Conservation (phyloP, 2,888 invertebrate genomes). For the Campoplex nolae region DNA sequence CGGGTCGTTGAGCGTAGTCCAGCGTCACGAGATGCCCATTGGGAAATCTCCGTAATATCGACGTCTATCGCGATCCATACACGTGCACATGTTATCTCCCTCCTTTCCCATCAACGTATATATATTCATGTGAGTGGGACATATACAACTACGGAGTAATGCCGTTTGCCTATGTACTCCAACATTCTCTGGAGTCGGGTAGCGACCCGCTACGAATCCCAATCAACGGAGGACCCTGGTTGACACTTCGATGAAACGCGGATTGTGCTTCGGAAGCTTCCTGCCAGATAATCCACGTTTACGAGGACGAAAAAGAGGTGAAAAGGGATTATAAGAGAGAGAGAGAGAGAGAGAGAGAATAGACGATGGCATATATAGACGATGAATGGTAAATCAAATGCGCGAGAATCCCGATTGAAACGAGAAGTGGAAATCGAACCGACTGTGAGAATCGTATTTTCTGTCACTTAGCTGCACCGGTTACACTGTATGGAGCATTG, state of each 20-base stretch:
- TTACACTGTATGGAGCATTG: background rate
- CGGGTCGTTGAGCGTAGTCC: conserved; percentile 58
- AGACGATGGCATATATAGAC: background rate
- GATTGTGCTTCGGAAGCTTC: conserved; percentile 53
- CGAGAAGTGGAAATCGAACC: conserved; percentile 22
- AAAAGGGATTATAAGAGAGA: conserved; percentile 10
- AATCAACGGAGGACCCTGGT: conserved; percentile 53
- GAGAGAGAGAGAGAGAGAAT: conserved; percentile 10
- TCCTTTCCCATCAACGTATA: conserved; percentile 9
- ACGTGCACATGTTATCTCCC: conserved; percentile 16
- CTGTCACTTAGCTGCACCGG: background rate
- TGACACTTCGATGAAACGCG: conserved; percentile 54
- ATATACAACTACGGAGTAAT: conserved; percentile 33
- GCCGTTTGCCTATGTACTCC: conserved; percentile 29
- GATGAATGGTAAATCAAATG: conserved; percentile 29
- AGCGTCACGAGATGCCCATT: conserved; percentile 59
- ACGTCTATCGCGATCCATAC: conserved; percentile 37
- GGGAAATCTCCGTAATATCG: conserved; percentile 67
- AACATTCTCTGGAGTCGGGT: conserved; percentile 49
- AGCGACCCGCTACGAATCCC: conserved; percentile 59
- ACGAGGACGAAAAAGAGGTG: conserved; percentile 4
- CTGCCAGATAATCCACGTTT: conserved; percentile 40
- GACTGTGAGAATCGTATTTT: background rate
- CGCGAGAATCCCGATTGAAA: conserved; percentile 13
- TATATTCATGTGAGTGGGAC: background rate